A percentile compares a stretch with the other conserved stretches of the same genome.
phyloP scores from a whole-genome alignment of 2,113 vertebrate species.

The Tangachromis dhanisi region DNA sequence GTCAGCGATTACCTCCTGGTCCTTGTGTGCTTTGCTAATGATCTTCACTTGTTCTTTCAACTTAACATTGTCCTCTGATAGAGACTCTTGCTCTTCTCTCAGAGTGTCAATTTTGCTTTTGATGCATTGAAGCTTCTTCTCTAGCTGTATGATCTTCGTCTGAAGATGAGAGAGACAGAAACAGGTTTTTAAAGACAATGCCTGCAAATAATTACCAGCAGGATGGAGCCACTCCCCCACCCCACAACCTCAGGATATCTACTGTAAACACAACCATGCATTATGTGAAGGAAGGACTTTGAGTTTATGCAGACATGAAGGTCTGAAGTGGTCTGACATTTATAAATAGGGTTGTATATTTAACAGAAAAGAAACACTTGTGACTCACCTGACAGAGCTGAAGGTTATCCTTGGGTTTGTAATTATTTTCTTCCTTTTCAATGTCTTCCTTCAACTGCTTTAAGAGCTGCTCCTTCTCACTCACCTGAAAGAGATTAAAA shows the following conservation, averaged over 20 bases:
- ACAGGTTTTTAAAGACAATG: not conserved
- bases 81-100: not conserved
- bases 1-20: slow-evolving; percentile 18
- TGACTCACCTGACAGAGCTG: slow-evolving; percentile 31
- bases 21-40: slow-evolving; percentile 3
- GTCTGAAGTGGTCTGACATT: not conserved
- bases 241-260: not conserved
- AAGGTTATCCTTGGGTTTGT: slow-evolving; percentile 13
- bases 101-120: not conserved
- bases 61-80: not conserved
- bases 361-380: not conserved
- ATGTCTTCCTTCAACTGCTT: slow-evolving; percentile 16
- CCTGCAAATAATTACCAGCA: not conserved
- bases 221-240: not conserved
- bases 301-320: not conserved
- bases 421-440: slow-evolving; percentile 24
- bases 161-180: not conserved
- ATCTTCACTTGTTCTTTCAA: slow-evolving; percentile 24
- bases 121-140: slow-evolving; percentile 16
- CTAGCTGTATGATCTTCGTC: not conserved
- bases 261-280: not conserved
- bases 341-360: not conserved
- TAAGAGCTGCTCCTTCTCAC: slow-evolving; percentile 19
- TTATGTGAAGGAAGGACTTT: not conserved
- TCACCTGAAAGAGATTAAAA: not conserved